Base-by-base conservation (phyloP, 1,140 invertebrate species). In the Papilio polytes region DNA sequence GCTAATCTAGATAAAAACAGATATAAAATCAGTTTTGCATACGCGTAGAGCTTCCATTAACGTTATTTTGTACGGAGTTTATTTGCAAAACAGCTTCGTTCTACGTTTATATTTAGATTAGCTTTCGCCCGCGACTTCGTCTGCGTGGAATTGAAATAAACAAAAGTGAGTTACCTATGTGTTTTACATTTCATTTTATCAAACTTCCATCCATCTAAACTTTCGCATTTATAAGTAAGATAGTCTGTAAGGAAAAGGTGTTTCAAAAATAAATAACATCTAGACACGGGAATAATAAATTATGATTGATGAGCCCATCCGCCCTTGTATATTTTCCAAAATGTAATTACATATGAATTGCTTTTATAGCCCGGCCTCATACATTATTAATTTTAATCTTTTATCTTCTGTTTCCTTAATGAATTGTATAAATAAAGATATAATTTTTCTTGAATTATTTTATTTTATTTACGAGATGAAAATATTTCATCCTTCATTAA, bases 381-480 rank as follows among this genome's bases (percentile, higher is more conserved):
- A 70, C 63, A 70, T 36, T 70, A 70, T 70, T 70, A 36, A 70
- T 70, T 70, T 70, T 70, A 70, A 70, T 70, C 22, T 70, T 70
- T 70, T 70, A 70, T 70, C 63, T 70, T 70, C 13, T 36, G 63
- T 20, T 70, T 70, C 4, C 63, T 70, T 36, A 31, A 70, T 70
- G 63, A 31, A 70, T 31, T 36, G 22, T 31, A 36, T 70, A 70
- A 41, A 41, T 41, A 36, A 15, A 13, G 63, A 10, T 6, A 31
- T 66, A 70, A 36, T 70, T 70, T 70, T 13, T 70, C 26, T 36
- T 70, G 63, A 70, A 70, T 36, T 26, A 63, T 4, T 63, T 10
- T 13, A 63, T 63, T 22, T 8, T 59, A 63, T 26, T 70, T 70
- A 70, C 12, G 26, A 70, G 13, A 36, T 7, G 26, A 26, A 31